Evolutionary conservation across 1,140 invertebrate genomes (phyloP), one percentile per base, ranked within the genome.

Genomic region (Drosophila navojoa): DNA sequence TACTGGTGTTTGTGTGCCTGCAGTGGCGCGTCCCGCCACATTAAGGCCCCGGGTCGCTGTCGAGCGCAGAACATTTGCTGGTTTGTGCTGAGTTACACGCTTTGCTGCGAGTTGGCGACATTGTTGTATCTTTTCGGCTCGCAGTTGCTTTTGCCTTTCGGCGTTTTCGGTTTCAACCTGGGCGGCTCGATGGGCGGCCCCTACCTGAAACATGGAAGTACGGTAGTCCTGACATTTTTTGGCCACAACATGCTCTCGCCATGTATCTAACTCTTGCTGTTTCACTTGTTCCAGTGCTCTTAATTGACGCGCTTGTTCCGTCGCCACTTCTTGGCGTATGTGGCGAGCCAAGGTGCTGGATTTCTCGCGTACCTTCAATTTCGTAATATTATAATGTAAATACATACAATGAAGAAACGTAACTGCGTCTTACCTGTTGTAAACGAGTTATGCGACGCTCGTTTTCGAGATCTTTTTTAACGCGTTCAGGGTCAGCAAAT

Each of bases 381-480:
- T 66, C 29, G 40, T 60, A 54, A 71, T 38, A 42, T 50, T 35
- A 45, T n/a, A 52, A 44, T 57, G 38, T n/a, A 57, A 58, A 38
- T 15, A 38, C 9, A 11, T 13, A 13, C n/a, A n/a, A n/a, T n/a
- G 4, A n/a, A 32, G n/a, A 42, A 47, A n/a, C 44, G 4, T 3
- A 64, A 68, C 13, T 74, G 61, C 55, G 64, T 40, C 68, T 76
- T 87, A 92, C 91, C 78, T 92, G 82, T 54, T 80, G 58, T n/a
- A 92, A 70, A 62, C 91, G 79, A 32, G 79, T 77, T 70, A 91
- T 92, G 71, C 91, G 79, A 64, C 80, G 77, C 67, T 92, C 77
- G 27, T 70, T 73, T 59, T 92, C 89, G 5, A 89, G 69, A 49
- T 91, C 77, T 77, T 92, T 92, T 64, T 67, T 75, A 4, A 80